A percentile compares a stretch with the other conserved stretches of the same genome.
These are phyloP conservation scores for Rhizomys pruinosus DNA, from an alignment of 2,113 vertebrate species.

Conservation along the genomic window DNA sequence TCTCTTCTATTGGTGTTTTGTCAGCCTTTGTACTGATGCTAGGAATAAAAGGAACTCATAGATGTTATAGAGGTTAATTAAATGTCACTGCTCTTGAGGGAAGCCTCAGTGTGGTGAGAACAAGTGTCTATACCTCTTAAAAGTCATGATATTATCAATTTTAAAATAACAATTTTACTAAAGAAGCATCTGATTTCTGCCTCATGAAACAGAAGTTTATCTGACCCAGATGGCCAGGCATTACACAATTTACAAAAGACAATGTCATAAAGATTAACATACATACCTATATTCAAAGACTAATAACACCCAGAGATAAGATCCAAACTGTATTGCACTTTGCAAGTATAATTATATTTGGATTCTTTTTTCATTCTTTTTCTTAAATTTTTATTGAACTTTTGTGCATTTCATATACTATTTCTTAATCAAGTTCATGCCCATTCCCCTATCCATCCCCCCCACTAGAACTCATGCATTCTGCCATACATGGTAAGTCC, in stretches of 20 bases:
- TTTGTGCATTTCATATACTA: no score
- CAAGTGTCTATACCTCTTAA: slow-evolving; percentile 13
- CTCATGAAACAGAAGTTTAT: neutral
- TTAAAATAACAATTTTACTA: neutral
- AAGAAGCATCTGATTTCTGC: neutral
- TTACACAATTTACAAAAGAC: neutral
- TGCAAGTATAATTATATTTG: neutral
- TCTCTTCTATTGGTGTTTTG: neutral
- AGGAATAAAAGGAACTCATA: slow-evolving; percentile 7
- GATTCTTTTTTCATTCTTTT: neutral
- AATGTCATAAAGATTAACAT: neutral
- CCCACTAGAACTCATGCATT: no score
- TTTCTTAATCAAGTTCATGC: no score
- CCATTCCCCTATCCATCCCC: no score
- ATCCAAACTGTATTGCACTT: neutral
- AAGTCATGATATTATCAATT: slow-evolving; percentile 15
- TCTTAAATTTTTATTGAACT: no score
- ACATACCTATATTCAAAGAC: neutral
- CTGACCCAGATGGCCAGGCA: neutral
- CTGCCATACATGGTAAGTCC: no score
- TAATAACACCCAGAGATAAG: neutral
- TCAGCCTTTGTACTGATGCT: neutral
- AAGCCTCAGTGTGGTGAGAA: neutral
- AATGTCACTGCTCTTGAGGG: neutral
- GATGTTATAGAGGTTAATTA: neutral